Evolutionary conservation across 2,888 invertebrate species (phyloP).

Genomic region (Linnaemya tessellans): DNA sequence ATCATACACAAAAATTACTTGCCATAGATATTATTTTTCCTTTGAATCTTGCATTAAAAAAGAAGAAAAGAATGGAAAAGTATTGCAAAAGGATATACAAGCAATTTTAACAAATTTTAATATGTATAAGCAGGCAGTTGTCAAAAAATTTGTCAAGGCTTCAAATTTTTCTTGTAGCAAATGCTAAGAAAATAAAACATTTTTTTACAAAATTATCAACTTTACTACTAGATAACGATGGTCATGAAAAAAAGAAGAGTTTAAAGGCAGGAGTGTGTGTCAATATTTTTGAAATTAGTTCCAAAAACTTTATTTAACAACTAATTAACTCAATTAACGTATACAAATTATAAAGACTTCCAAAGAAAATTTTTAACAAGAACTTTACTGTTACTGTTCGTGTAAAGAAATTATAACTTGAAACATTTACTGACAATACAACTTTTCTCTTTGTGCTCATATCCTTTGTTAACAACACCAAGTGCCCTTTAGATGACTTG

Average conservation of each 20-base stretch:
- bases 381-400: neutral
- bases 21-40: slow-evolving; percentile 9
- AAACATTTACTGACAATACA: slow-evolving; percentile 14
- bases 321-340: neutral
- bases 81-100: slow-evolving; percentile 22
- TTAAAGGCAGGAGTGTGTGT: too few species aligned
- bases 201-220: too few species aligned
- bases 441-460: neutral
- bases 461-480: neutral
- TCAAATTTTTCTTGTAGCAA: neutral
- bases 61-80: neutral
- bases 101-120: slow-evolving; percentile 14
- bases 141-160: slow-evolving; percentile 22
- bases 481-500: slow-evolving; percentile 28
- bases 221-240: too few species aligned
- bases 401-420: neutral
- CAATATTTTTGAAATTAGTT: neutral
- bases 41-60: neutral
- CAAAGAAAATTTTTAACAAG: neutral
- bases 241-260: too few species aligned
- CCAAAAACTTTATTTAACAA: neutral
- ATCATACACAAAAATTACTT: slow-evolving; percentile 4
- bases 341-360: neutral
- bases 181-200: neutral
- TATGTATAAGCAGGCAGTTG: slow-evolving; percentile 15